Conservation (phyloP, 2,113 vertebrate species). For the Castor canadensis region DNA sequence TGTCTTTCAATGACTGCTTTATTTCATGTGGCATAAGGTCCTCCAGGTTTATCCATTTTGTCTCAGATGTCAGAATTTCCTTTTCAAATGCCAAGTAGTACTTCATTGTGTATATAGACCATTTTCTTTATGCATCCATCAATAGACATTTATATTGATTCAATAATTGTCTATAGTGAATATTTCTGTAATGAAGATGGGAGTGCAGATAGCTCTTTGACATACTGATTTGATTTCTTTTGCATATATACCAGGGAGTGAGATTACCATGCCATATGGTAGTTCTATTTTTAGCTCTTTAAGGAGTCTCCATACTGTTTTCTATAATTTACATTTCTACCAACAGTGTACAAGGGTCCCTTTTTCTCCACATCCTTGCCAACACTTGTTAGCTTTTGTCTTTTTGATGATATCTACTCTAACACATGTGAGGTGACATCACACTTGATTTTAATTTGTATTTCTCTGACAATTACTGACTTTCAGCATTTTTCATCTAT, state of each 20-base stretch:
- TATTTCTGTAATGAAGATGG: background rate
- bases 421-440: background rate
- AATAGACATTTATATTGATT: background rate
- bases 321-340: background rate
- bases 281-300: background rate
- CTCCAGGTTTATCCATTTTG: background rate
- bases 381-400: too few species aligned
- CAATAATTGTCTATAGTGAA: too few species aligned
- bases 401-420: too few species aligned
- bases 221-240: background rate
- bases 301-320: background rate
- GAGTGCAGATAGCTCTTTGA: background rate
- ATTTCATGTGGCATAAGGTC: background rate
- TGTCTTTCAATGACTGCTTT: background rate
- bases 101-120: background rate
- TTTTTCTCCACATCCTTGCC: background rate
- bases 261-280: too few species aligned
- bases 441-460: background rate
- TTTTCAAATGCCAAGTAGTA: background rate
- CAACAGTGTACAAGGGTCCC: background rate
- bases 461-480: background rate
- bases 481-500: background rate
- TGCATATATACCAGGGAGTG: background rate
- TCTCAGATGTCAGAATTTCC: background rate
- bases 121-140: too few species aligned